Conservation (phyloP, 2,797 vertebrate species). For the Myiotriccus ornatus region DNA sequence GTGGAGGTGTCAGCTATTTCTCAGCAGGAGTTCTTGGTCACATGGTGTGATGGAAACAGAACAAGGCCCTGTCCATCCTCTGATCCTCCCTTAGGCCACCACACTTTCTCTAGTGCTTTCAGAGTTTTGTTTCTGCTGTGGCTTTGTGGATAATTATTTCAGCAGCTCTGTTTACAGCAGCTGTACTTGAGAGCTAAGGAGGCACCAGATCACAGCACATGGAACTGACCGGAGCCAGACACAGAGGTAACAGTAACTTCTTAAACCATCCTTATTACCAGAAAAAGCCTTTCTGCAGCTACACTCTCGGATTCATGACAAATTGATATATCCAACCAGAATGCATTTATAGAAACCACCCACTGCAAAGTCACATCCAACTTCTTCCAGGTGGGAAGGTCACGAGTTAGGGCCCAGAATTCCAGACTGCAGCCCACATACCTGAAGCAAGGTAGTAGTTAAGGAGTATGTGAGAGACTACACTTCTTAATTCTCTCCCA, state of each 20-base stretch:
- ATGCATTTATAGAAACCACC: neutral
- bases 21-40: neutral
- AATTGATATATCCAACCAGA: neutral
- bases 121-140: neutral
- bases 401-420: neutral
- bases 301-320: neutral
- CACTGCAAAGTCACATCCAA: neutral
- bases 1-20: neutral
- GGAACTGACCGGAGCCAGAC: neutral
- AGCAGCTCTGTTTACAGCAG: neutral
- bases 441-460: neutral
- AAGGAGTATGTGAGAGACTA: neutral
- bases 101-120: neutral
- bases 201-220: neutral
- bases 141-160: neutral
- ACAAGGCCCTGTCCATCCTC: neutral
- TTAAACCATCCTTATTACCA: neutral
- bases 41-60: neutral
- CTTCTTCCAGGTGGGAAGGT: neutral
- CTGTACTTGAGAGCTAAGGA: neutral
- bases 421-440: neutral
- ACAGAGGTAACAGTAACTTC: neutral
- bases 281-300: neutral
- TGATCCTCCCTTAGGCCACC: neutral
- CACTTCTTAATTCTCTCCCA: neutral